Percentiles rank a stretch among this genome's conserved stretches.
Conservation (phyloP, 2,113 vertebrate species). For the Passer montanus region DNA sequence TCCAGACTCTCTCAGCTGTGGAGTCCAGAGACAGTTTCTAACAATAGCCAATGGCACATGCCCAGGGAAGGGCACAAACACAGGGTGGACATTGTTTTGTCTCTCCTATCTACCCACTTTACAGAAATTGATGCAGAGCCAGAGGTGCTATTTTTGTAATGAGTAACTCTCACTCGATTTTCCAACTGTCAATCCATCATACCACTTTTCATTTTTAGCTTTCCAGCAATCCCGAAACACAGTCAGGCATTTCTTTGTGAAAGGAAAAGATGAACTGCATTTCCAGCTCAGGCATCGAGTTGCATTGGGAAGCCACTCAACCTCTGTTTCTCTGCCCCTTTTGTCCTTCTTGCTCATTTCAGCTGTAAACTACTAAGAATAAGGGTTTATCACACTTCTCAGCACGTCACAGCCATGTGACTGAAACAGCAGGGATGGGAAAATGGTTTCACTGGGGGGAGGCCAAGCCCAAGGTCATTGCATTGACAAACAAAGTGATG, state of each 20-base stretch:
- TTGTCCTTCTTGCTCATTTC: background rate
- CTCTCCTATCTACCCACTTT: background rate
- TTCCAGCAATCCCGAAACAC: background rate
- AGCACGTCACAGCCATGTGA: fast-evolving
- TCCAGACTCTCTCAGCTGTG: background rate
- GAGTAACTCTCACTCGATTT: background rate
- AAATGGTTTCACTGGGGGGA: background rate
- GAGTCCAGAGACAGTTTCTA: no score
- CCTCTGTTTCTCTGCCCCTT: background rate
- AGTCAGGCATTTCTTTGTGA: background rate
- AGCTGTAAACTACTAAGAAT: background rate
- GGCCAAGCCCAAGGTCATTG: background rate
- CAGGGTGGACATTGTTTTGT: background rate
- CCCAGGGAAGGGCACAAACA: background rate
- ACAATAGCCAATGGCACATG: background rate
- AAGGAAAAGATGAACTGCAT: no score
- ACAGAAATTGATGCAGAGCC: background rate
- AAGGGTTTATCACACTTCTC: background rate
- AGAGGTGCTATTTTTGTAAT: background rate
- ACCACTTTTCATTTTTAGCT: background rate
- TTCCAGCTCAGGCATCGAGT: background rate
- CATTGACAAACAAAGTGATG: background rate
- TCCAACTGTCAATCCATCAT: background rate
- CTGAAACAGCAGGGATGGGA: background rate
- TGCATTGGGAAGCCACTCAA: background rate